Conservation (phyloP, 2,113 vertebrate species). For the Ardeotis arabs region DNA sequence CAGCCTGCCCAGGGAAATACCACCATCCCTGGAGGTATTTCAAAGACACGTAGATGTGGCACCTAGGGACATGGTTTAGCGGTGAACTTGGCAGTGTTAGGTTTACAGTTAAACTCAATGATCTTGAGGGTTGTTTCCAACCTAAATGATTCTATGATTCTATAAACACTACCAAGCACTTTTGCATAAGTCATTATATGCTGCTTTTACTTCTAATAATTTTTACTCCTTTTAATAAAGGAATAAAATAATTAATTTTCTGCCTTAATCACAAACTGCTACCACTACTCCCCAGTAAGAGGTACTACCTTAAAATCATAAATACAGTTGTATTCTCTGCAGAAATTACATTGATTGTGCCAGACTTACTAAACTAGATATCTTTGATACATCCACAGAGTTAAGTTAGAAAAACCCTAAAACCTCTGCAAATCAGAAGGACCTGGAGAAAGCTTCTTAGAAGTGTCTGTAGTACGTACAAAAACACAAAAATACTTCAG, state of each 20-base stretch:
- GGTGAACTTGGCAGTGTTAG: background rate
- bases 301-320: background rate
- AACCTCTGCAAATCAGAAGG: background rate
- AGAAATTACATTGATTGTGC: background rate
- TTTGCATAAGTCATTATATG: background rate
- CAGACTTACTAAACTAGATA: background rate
- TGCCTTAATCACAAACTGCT: background rate
- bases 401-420: background rate
- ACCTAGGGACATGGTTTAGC: background rate
- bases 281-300: background rate
- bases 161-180: background rate
- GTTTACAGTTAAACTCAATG: accelerated
- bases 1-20: background rate
- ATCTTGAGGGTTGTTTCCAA: background rate
- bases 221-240: background rate
- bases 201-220: background rate
- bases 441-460: background rate
- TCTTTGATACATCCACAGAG: background rate
- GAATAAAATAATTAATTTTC: background rate
- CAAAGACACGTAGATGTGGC: background rate
- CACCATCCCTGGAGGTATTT: background rate
- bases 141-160: background rate
- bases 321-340: background rate
- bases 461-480: background rate
- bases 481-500: background rate